phyloP scores from a whole-genome alignment of 2,888 invertebrate genomes.

The Pterobdella sp. region DNA sequence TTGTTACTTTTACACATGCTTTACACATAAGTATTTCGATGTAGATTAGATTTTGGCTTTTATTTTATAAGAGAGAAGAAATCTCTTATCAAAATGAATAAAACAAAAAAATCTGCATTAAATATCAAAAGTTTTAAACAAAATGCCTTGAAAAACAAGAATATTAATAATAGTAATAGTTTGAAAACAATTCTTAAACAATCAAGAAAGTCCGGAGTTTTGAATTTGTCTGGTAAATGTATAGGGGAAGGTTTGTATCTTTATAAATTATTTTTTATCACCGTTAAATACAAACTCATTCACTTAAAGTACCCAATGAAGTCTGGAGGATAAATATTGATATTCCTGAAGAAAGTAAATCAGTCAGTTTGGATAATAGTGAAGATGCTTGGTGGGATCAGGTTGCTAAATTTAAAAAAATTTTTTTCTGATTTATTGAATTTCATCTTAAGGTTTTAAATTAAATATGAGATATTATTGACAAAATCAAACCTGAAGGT shows the following conservation, averaged over 20 bases:
- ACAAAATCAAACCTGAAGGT: constrained; percentile 41
- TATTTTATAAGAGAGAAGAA: too few relatives aligned
- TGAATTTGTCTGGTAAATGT: constrained; percentile 63
- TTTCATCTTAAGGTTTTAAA: not conserved
- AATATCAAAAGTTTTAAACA: too few relatives aligned
- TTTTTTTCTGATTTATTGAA: not conserved
- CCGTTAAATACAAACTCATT: not conserved
- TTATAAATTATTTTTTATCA: not conserved
- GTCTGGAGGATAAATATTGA: constrained; percentile 53
- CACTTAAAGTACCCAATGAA: constrained; percentile 45
- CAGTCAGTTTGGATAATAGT: constrained; percentile 44
- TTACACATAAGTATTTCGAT: too few relatives aligned
- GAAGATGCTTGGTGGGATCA: constrained; percentile 64
- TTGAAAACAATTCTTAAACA: constrained; percentile 64
- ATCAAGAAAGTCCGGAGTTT: constrained; percentile 70
- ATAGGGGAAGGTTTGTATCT: constrained; percentile 41
- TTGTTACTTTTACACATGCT: too few relatives aligned
- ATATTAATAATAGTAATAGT: not conserved
- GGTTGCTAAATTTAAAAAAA: constrained; percentile 42
- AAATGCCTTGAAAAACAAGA: too few relatives aligned
- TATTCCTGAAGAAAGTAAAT: constrained; percentile 50
- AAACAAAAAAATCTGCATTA: too few relatives aligned
- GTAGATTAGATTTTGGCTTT: too few relatives aligned
- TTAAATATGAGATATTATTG: not conserved
- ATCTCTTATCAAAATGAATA: too few relatives aligned